Evolutionary conservation across 2,113 vertebrate genomes (phyloP).

Genomic region (Beaufortia kweichowensis): DNA sequence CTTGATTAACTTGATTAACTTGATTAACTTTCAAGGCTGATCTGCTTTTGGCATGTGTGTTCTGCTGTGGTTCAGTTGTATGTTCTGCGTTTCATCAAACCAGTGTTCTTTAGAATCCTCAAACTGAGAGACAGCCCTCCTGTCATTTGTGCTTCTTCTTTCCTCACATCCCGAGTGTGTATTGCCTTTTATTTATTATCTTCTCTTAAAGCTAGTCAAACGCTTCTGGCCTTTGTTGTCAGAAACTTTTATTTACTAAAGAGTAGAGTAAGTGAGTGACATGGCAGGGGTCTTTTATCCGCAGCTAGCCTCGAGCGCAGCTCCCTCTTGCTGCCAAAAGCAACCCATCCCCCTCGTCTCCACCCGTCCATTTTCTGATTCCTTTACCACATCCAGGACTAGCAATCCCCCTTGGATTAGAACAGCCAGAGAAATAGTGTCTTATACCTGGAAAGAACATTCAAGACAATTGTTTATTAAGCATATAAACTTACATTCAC

Average conservation of each 20-base stretch:
- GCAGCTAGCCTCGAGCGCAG: slow-evolving; percentile 72
- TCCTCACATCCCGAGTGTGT: slow-evolving; percentile 51
- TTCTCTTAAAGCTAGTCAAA: slow-evolving; percentile 75
- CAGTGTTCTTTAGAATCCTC: slow-evolving; percentile 72
- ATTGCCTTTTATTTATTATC: slow-evolving; percentile 75
- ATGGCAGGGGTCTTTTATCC: slow-evolving; percentile 79
- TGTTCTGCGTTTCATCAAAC: slow-evolving; percentile 75
- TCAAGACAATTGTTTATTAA: slow-evolving; percentile 4
- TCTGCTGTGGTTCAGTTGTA: slow-evolving; percentile 57
- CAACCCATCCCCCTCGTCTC: slow-evolving; percentile 43
- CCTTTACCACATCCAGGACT: slow-evolving; percentile 64
- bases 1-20: no score
- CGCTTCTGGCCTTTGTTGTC: slow-evolving; percentile 79
- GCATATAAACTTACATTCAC: no score
- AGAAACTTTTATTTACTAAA: slow-evolving; percentile 83
- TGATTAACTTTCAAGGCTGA: slow-evolving; percentile 70
- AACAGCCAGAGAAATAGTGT: slow-evolving; percentile 41
- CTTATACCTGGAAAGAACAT: not conserved
- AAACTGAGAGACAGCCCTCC: slow-evolving; percentile 53
- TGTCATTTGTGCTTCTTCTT: slow-evolving; percentile 49
- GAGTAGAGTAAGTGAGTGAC: slow-evolving; percentile 79
- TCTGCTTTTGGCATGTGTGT: slow-evolving; percentile 67
- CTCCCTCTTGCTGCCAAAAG: slow-evolving; percentile 67
- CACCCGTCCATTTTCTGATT: slow-evolving; percentile 45
- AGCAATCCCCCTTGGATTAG: slow-evolving; percentile 67